Conservation (phyloP, 2,888 invertebrate species). For the Nymphalis polychloros region DNA sequence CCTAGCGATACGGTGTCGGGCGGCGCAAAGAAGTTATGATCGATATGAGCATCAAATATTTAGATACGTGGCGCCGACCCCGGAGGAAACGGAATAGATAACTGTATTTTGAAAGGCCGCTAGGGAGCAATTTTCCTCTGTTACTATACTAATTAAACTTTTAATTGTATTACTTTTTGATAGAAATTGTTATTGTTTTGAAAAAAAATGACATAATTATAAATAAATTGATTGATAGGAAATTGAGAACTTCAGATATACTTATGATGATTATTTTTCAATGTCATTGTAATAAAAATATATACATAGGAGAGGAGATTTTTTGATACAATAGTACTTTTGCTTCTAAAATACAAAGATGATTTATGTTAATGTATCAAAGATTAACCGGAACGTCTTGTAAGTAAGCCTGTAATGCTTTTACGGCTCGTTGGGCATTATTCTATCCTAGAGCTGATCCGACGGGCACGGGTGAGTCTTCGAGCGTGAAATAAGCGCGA, state of each 20-base stretch:
- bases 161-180: slow-evolving; percentile 16
- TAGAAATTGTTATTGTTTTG: not conserved
- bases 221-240: too few relatives aligned
- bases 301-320: not conserved
- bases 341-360: not conserved
- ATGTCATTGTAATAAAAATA: too few relatives aligned
- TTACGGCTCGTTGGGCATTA: slow-evolving; percentile 57
- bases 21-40: slow-evolving; percentile 75
- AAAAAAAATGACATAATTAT: not conserved
- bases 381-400: slow-evolving; percentile 51
- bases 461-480: slow-evolving; percentile 44
- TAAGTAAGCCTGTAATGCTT: slow-evolving; percentile 58
- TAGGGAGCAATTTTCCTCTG: slow-evolving; percentile 50
- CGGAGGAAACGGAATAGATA: slow-evolving; percentile 70
- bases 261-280: not conserved
- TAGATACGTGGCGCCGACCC: slow-evolving; percentile 59
- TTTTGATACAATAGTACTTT: too few relatives aligned
- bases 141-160: slow-evolving; percentile 28
- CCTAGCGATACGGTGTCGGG: slow-evolving; percentile 33
- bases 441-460: slow-evolving; percentile 45
- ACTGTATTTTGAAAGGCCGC: slow-evolving; percentile 73
- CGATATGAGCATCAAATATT: slow-evolving; percentile 80
- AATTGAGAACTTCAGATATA: not conserved
- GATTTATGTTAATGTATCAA: slow-evolving; percentile 42
- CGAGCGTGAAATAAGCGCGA: slow-evolving; percentile 56